Base-by-base conservation (phyloP, 2,113 vertebrate genomes). In the Tenrec ecaudatus region DNA sequence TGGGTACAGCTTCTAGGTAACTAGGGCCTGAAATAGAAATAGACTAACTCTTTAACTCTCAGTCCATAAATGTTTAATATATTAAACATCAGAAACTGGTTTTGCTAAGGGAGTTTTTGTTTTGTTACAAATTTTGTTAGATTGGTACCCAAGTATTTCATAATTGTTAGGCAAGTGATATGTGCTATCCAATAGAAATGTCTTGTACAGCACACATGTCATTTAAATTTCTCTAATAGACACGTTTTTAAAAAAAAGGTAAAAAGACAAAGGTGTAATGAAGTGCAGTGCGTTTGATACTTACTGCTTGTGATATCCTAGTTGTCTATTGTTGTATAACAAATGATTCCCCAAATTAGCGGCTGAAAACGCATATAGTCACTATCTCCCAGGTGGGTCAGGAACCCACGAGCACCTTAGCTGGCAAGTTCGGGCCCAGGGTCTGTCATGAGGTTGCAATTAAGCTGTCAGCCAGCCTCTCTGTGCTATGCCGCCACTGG, bases 291-390 rank as follows among this genome's bases (percentile, higher is more conserved):
- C 47, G 11, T 53, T 53, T 53, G 47, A 53, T 53, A 53, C 47
- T 53, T 53, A 53, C 11, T 53, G 47, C 12, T 53, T 53, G 62
- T 14, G 82, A 19, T 57, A 1, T 29, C 36, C 73, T 64, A 2
- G 53, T 93, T 85, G 82, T 73, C 69, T 86, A 85, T 93, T 94
- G 91, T 14, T 73, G 23, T 66, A 64, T 36, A 92, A 82, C 53
- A 88, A 77, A 71, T 57, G 33, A 82, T 29, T 47, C 79, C 16
- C 9, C 79, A 91, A 78, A 17, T 33, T 95, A 58, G 31, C 58
- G 40, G 29, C 64, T 77, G 79, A 79, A 64, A 82, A 86, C 22
- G 38, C 15, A 82, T 57, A 23, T 66, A 68, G 5, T 20, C 88
- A 40, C 58, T 60, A 47, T 86, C 62, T 89, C 40, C 31, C 12